Evolutionary conservation across 2,888 invertebrate genomes (phyloP), one percentile per base, ranked within the genome.

Genomic region (Parnassius apollo): DNA sequence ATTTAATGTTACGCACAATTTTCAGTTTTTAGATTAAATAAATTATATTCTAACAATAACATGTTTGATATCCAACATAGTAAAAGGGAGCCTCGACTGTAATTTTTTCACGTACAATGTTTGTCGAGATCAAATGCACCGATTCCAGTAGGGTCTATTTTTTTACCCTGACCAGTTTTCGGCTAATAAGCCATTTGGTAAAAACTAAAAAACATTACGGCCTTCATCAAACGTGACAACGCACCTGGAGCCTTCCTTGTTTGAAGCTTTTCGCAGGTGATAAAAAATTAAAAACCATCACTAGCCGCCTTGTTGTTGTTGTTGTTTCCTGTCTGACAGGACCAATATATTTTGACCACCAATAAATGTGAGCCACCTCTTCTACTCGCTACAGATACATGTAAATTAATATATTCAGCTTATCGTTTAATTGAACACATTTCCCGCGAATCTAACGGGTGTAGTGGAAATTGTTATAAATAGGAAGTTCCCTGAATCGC

Each of bases 401-500:
- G 35, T 59, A 42, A 45, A 42, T 44, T 57, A 11, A 62, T 42
- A 18, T 59, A 42, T 59, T 59, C 63, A 35, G n/a, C 59, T 56
- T 59, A 62, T 35, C 55, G 49, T 48, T 48, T 57, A 62, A 22
- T 55, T n/a, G 18, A 13, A 8, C 10, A 56, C 53, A 54, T 53
- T 72, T 72, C 73, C 71, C 69, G 65, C 61, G 63, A 72, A 64
- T 50, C 69, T 69, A 70, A 72, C 72, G 64, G 62, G 65, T 68
- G 66, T 59, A 59, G 59, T 59, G 52, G 59, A n/a, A 49, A 66
- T 66, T 61, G 68, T 66, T 72, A 74, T 72, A 80, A 78, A 80
- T 80, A 83, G 70, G 72, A 65, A 67, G 65, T 83, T 81, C 81
- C 67, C 62, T 68, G 84, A 82, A 85, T 71, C 69, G 67, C 68